phyloP scores from a whole-genome alignment of 23 tunicate genomes.

The Botrylloides violaceus region DNA sequence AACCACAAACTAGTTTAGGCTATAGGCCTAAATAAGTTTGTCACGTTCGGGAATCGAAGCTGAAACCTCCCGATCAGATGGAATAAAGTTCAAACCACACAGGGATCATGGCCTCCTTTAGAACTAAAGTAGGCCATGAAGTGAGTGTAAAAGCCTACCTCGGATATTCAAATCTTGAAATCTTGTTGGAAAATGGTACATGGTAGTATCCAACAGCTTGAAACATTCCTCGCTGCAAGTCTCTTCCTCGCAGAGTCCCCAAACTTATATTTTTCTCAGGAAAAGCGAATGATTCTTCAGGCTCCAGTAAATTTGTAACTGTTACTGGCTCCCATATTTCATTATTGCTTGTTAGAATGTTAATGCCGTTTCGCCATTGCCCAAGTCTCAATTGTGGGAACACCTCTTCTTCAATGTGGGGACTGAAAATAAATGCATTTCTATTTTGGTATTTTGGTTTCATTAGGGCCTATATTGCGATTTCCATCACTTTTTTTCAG shows the following conservation, averaged over 20 bases:
- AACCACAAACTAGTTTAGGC: too few species aligned
- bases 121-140: too few species aligned
- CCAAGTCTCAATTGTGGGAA: conserved; percentile 3
- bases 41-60: too few species aligned
- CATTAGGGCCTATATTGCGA: too few species aligned
- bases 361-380: not conserved
- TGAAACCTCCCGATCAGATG: too few species aligned
- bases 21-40: too few species aligned
- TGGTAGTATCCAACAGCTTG: conserved; percentile 16
- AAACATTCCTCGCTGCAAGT: conserved; percentile 3
- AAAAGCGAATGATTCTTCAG: not conserved
- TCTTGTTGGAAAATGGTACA: conserved; percentile 13
- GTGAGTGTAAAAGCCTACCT: conserved; percentile 10
- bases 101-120: too few species aligned
- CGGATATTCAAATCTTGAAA: conserved; percentile 3
- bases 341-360: not conserved
- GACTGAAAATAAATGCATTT: too few species aligned
- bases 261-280: not conserved
- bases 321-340: not conserved
- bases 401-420: not conserved
- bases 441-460: too few species aligned
- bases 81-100: too few species aligned
- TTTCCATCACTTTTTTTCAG: too few species aligned
- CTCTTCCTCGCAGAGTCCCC: conserved; percentile 8
- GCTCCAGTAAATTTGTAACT: not conserved